A percentile compares a stretch with the other conserved stretches of the same genome.
phyloP scores from a whole-genome alignment of 2,888 invertebrate species.

The Fragum fragum region DNA sequence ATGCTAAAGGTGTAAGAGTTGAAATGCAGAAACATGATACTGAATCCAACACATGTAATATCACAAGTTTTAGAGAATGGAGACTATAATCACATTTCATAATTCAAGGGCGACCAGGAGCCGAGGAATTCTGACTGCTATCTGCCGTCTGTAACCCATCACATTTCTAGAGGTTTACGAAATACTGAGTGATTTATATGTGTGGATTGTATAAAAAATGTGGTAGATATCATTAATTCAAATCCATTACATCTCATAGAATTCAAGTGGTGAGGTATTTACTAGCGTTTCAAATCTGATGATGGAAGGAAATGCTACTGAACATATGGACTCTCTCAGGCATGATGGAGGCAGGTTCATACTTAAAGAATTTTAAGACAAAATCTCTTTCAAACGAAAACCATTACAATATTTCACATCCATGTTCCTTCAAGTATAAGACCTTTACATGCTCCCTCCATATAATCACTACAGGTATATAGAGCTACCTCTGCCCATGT shows the following conservation, averaged over 20 bases:
- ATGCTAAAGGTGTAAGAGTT: not conserved
- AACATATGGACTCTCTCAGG: slow-evolving; percentile 10
- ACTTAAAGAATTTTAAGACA: no score
- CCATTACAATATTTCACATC: no score
- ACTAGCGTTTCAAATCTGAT: slow-evolving; percentile 27
- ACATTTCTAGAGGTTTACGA: slow-evolving; percentile 8
- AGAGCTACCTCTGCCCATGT: no score
- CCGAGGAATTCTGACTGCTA: not conserved
- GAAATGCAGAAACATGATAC: not conserved
- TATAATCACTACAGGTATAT: no score
- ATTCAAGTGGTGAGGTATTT: slow-evolving; percentile 28
- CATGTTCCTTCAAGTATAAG: no score
- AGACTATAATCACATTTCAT: slow-evolving; percentile 13
- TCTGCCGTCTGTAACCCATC: slow-evolving; percentile 17
- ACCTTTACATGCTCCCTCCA: no score
- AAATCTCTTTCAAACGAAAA: no score
- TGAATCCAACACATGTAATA: not conserved
- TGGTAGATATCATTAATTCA: slow-evolving; percentile 25
- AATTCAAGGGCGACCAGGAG: slow-evolving; percentile 7
- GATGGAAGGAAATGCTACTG: slow-evolving; percentile 6
- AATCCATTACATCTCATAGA: slow-evolving; percentile 22
- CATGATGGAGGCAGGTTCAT: no score
- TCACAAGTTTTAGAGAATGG: not conserved
- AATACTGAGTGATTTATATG: slow-evolving; percentile 28
- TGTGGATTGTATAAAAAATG: slow-evolving; percentile 14